Base-by-base conservation (phyloP, 2,888 invertebrate genomes). In the Melieria picta region DNA sequence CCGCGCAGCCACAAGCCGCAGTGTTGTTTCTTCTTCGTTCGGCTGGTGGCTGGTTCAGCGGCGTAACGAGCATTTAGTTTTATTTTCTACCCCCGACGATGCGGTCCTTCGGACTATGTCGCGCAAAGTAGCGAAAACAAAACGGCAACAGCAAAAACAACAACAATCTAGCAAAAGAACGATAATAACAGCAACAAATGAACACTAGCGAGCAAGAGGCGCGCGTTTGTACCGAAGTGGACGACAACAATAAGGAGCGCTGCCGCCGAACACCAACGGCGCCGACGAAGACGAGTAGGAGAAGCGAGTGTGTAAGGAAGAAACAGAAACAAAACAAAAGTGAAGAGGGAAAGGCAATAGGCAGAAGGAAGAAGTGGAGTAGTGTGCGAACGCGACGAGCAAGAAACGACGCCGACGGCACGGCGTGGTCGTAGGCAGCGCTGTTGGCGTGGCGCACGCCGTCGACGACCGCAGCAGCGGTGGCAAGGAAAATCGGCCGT, bases 71-170 rank as follows among this genome's bases (percentile, higher is more conserved):
- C 72, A 75, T 78, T 78, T 78, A 78, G 78, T 78, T 78, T 77
- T 78, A 77, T 77, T 77, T 78, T 72, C 78, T 77, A 78, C 78
- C 74, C 78, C 77, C 78, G 76, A 77, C 72, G 75, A 77, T 73
- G 73, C 74, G 76, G 75, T 74, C 74, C 66, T 73, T 71, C 57
- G 58, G 71, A 63, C 69, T 72, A 74, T 71, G 72, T 69, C 63
- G 61, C 66, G 69, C 63, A 66, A 69, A 62, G 56, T 69, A 69
- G 56, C 61, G 65, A 68, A 67, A 73, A 61, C 65, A 71, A 69
- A 62, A 71, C 16, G 65, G 65, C 62, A 65, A 71, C 45, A 65
- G 45, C 66, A 73, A 71, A 48, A 72, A 73, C 65, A 42, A 65
- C 43, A 67, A 47, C 30, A 30, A 30, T 30, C 30, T 30, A 30